phyloP scores from a whole-genome alignment of 2,797 vertebrate genomes.

The Notamacropus eugenii region DNA sequence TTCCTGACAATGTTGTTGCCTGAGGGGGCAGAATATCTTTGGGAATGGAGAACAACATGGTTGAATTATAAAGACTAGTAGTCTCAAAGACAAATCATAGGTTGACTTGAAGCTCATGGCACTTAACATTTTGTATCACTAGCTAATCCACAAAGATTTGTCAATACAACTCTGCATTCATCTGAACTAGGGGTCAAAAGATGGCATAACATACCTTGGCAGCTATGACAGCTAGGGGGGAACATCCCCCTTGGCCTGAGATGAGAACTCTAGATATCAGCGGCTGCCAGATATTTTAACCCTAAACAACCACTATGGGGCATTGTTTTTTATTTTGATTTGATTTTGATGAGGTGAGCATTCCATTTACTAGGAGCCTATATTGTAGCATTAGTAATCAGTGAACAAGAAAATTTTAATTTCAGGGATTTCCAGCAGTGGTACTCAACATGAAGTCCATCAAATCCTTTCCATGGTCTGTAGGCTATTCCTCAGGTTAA shows the following conservation, averaged over 20 bases:
- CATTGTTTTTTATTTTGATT: neutral
- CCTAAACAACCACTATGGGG: neutral
- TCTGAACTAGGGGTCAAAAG: neutral
- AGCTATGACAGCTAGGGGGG: neutral
- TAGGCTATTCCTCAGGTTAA: neutral
- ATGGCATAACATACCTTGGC: neutral
- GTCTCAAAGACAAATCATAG: neutral
- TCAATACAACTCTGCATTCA: neutral
- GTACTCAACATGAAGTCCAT: constrained; percentile 17
- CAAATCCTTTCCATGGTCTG: neutral
- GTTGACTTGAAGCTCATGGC: neutral
- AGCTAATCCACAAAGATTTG: neutral
- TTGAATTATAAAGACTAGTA: neutral
- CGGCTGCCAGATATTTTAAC: neutral
- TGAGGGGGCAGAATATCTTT: neutral
- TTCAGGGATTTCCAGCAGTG: neutral
- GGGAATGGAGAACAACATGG: neutral
- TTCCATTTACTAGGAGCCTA: neutral
- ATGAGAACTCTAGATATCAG: neutral
- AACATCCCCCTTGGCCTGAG: neutral
- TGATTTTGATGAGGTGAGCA: neutral
- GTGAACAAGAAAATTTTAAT: neutral
- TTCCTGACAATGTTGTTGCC: neutral
- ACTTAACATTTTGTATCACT: neutral
- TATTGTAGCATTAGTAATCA: neutral